phyloP scores from a whole-genome alignment of 2,797 vertebrate genomes.

The Podarcis lilfordi region DNA sequence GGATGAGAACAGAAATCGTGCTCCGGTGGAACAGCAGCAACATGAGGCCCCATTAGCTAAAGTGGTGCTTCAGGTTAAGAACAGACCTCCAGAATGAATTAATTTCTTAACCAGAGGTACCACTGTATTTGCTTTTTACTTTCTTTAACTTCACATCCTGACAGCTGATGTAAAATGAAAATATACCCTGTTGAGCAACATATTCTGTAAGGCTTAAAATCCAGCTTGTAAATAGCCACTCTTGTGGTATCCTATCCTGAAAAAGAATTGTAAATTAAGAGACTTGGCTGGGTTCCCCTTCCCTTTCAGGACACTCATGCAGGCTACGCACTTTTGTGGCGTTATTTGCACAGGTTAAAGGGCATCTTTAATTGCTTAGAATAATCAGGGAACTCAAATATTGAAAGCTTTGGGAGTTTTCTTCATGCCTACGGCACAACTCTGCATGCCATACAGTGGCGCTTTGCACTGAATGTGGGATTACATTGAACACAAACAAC shows the following conservation, averaged over 20 bases:
- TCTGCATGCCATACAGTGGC: neutral
- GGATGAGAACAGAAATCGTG: too few relatives aligned
- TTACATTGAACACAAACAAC: neutral
- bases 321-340: neutral
- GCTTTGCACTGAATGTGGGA: neutral
- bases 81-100: too few relatives aligned
- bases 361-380: neutral
- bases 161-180: neutral
- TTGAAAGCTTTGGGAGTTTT: neutral
- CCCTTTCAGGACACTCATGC: neutral
- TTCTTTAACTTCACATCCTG: neutral
- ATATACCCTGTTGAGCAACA: neutral
- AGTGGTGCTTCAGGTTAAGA: too few relatives aligned
- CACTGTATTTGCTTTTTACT: neutral
- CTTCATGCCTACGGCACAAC: neutral
- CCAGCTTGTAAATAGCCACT: neutral
- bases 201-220: neutral
- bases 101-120: too few relatives aligned
- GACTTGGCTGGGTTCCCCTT: neutral
- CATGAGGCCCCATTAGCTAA: too few relatives aligned
- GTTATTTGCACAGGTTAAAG: neutral
- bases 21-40: accelerated
- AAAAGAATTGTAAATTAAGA: neutral
- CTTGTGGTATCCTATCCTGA: neutral
- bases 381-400: neutral